Percentiles rank a stretch among this genome's conserved stretches.
Conservation (phyloP, 2,113 vertebrate species). For the Thymallus thymallus region DNA sequence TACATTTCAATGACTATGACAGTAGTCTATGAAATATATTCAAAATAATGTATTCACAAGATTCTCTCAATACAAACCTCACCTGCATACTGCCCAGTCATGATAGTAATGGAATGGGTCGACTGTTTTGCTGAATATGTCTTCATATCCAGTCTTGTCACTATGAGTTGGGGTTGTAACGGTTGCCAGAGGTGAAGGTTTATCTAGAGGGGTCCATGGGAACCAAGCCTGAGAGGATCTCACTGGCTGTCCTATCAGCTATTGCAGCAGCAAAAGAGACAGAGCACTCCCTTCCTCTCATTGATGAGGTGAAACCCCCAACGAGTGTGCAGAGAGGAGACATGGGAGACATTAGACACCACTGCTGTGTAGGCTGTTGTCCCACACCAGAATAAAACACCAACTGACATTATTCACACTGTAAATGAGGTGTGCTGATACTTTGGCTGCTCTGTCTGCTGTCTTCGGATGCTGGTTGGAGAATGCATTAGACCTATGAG, state of each 20-base stretch:
- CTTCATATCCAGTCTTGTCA: slow-evolving; percentile 33
- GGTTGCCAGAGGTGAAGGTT: slow-evolving; percentile 36
- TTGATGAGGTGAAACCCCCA: slow-evolving; percentile 28
- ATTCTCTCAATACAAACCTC: no score
- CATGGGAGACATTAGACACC: not conserved
- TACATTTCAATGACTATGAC: no score
- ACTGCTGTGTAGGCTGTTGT: not conserved
- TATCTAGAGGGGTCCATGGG: slow-evolving; percentile 48
- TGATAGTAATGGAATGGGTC: not conserved
- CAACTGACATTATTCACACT: slow-evolving; percentile 7
- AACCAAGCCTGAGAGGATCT: slow-evolving; percentile 38
- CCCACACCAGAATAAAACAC: not conserved
- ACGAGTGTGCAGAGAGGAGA: not conserved
- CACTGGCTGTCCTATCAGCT: slow-evolving; percentile 20
- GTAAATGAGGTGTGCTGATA: not conserved
- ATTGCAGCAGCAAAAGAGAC: slow-evolving; percentile 42
- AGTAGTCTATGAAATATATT: no score
- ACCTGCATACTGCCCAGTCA: not conserved
- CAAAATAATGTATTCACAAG: no score
- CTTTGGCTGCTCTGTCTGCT: not conserved
- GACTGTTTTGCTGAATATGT: slow-evolving; percentile 14
- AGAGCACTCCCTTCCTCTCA: slow-evolving; percentile 54
- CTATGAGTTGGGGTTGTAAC: slow-evolving; percentile 23
- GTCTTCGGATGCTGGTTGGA: not conserved
- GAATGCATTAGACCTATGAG: not conserved